Evolutionary conservation across 1,140 invertebrate genomes (phyloP).

Genomic region (Aphelenchoides fujianensis): DNA sequence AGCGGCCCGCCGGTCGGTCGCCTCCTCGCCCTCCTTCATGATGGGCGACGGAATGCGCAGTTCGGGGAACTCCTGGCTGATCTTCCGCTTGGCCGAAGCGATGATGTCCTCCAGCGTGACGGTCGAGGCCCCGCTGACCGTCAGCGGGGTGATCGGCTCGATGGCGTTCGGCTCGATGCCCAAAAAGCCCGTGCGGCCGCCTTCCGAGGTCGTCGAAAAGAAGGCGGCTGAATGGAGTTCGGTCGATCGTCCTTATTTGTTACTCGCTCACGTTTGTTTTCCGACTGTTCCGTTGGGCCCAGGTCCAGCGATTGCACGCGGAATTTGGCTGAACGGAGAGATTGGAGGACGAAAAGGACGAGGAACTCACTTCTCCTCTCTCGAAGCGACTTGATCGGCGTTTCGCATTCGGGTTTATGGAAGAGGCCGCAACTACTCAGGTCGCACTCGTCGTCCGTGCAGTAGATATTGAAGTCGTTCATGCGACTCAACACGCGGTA

Average conservation of each 20-base stretch:
- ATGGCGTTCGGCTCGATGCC: neutral
- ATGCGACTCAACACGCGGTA: conserved; percentile 8
- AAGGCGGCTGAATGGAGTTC: neutral
- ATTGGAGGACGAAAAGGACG: neutral
- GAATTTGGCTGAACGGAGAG: neutral
- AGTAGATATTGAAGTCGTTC: neutral
- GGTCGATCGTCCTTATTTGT: neutral
- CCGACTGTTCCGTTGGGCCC: neutral
- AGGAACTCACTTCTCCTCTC: neutral
- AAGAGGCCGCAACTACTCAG: conserved; percentile 3
- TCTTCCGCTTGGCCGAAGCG: neutral
- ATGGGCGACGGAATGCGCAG: neutral
- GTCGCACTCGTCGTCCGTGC: neutral
- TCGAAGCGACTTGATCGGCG: neutral
- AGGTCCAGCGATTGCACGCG: conserved; percentile 1
- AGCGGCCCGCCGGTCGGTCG: neutral
- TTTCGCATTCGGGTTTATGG: neutral
- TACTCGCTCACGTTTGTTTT: neutral
- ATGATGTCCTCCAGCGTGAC: conserved; percentile 13
- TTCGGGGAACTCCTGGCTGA: neutral
- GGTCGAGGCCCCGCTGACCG: neutral
- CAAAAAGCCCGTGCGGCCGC: neutral
- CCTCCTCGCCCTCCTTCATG: neutral
- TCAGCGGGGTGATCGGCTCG: conserved; percentile 2
- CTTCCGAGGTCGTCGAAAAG: neutral